Conservation (phyloP, 2,888 invertebrate species). For the Ophonus ardosiacus region DNA sequence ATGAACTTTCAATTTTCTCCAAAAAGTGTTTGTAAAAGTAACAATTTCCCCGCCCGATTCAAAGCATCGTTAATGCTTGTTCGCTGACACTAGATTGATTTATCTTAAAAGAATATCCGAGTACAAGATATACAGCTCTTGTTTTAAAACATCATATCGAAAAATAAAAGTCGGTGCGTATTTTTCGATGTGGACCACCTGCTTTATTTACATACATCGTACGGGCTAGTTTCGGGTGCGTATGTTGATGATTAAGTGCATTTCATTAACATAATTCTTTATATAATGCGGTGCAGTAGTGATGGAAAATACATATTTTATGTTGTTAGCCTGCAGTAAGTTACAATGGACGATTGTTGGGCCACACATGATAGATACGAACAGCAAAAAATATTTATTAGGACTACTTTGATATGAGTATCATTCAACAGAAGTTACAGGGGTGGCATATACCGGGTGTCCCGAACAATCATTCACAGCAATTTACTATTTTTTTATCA, state of each 20-base stretch:
- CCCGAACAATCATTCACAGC: background rate
- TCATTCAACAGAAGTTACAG: background rate
- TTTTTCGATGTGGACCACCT: constrained; percentile 2
- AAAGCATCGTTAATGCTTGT: constrained; percentile 49
- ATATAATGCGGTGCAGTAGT: constrained; percentile 55
- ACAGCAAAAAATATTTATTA: constrained; percentile 35
- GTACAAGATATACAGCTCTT: constrained; percentile 56
- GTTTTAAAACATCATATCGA: constrained; percentile 50
- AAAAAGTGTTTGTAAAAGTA: constrained; percentile 8
- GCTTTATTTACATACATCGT: background rate
- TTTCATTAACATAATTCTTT: constrained; percentile 63
- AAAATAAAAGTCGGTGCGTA: constrained; percentile 36
- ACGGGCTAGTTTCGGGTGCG: constrained; percentile 34
- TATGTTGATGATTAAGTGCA: constrained; percentile 55
- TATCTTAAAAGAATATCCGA: constrained; percentile 54
- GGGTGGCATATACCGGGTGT: background rate
- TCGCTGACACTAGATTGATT: constrained; percentile 44
- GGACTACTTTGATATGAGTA: background rate
- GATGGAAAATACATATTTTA: constrained; percentile 60
- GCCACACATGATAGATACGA: constrained; percentile 45
- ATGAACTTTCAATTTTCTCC: background rate
- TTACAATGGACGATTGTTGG: constrained; percentile 7
- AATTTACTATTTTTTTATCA: background rate
- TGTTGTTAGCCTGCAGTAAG: constrained; percentile 37
- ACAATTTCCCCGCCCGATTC: constrained; percentile 7